Evolutionary conservation across 2,113 vertebrate species (phyloP).

Genomic region (Myotis yumanensis): DNA sequence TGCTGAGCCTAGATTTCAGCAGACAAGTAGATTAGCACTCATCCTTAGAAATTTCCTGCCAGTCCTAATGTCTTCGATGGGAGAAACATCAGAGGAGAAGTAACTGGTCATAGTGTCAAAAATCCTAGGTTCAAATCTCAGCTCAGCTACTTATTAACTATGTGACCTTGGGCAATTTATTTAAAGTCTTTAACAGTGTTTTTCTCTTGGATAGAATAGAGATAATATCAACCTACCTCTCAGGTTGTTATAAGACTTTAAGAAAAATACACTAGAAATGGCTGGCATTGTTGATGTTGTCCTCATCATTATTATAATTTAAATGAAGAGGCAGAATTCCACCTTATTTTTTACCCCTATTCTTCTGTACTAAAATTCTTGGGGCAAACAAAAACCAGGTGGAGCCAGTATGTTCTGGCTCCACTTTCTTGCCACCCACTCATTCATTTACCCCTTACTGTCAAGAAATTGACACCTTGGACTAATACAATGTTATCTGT

Average conservation of each 20-base stretch:
- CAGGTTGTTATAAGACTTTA: background rate
- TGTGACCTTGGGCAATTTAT: slow-evolving; percentile 62
- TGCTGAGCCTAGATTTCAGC: background rate
- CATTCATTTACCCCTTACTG: slow-evolving; percentile 1
- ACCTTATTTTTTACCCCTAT: background rate
- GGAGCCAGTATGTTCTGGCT: background rate
- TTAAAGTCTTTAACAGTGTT: slow-evolving; percentile 55
- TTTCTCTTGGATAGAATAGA: slow-evolving; percentile 49
- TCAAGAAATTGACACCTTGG: background rate
- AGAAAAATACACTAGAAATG: slow-evolving; percentile 6
- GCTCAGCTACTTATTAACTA: slow-evolving; percentile 72
- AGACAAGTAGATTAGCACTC: background rate
- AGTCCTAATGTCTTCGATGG: background rate
- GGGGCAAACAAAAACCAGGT: background rate
- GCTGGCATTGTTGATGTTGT: background rate
- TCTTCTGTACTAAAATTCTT: background rate
- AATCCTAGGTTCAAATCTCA: slow-evolving; percentile 35
- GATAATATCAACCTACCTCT: slow-evolving; percentile 49
- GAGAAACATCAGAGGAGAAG: slow-evolving; percentile 4
- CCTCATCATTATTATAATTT: background rate
- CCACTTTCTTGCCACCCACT: background rate
- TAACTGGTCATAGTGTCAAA: background rate
- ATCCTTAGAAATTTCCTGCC: background rate
- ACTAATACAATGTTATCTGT: background rate
- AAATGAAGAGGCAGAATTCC: slow-evolving; percentile 9